Evolutionary conservation across 92 coral and sea anemone genomes (phyloP), one percentile per base, ranked within the genome.

Genomic region (Diadumene lineata): DNA sequence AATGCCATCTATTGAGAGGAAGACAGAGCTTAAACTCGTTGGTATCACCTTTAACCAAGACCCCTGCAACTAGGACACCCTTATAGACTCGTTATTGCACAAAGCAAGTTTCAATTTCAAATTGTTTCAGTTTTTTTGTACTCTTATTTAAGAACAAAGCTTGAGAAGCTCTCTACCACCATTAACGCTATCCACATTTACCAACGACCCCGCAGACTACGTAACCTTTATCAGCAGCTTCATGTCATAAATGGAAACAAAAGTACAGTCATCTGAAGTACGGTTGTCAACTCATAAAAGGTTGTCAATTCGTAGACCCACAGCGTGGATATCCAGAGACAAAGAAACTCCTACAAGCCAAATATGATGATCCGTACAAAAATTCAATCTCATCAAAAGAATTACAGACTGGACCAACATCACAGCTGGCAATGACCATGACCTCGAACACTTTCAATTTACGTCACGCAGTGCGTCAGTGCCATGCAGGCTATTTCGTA

Each of bases 341-440:
- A 11, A 78, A 72, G 64, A 84, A 44, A 63, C 80, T 84, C 24
- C 30, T 78, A 8, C 30, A 33, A 17, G 84, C 77, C 21, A 85
- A 79, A 57, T 85, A 85, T 50, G 89, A 81, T 18, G 89, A 85
- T 53, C 85, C 90, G 0, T 80, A 82, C 56, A 66, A 25, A 43
- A 26, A 76, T 50, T 57, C 84, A 29, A 84, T 72, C 24, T 80
- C 76, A 68, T 76, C 22, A 82, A 68, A 81, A 81, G 64, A 51
- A 32, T 61, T 19, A 50, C 64, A 16, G 78, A 76, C 32, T 76
- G 82, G 77, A 70, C 82, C 31, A 66, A 28, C 51, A 60, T 43
- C 43, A 70, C 25, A 24, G 30, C 38, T 7, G 64, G 84, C 23
- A 66, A 79, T 29, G 77, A 69, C 43, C 48, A 34, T 25, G 78